These are phyloP conservation scores for Coregonus sp. DNA, from an alignment of 2,797 vertebrate species.

Conservation along the genomic window DNA sequence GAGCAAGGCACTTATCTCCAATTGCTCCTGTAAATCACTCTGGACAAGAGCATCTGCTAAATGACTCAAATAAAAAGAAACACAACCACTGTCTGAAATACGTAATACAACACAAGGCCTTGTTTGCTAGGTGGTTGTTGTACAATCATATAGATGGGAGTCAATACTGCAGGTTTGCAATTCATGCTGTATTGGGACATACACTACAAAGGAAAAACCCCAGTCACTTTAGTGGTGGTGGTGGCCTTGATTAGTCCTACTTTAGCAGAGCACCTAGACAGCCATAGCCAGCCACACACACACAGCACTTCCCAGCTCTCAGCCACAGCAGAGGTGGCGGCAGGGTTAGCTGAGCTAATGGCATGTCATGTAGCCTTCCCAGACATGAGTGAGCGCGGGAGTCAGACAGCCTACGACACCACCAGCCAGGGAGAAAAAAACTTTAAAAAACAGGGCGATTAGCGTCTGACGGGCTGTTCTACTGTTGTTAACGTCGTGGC, in stretches of 20 bases:
- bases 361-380: constrained; percentile 55
- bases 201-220: not conserved
- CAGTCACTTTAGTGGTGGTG: not conserved
- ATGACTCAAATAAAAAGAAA: not conserved
- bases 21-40: no score
- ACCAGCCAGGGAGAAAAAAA: constrained; percentile 7
- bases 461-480: constrained; percentile 3
- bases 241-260: constrained; percentile 6
- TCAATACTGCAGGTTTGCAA: not conserved
- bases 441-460: constrained; percentile 28
- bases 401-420: constrained; percentile 31
- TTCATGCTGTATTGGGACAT: not conserved
- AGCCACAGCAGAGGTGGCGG: constrained; percentile 32
- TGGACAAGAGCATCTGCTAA: no score
- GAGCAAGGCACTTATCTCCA: no score
- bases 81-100: not conserved
- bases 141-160: not conserved
- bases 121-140: not conserved
- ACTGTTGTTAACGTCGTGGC: not conserved
- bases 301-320: constrained; percentile 4
- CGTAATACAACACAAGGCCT: not conserved
- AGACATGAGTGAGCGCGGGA: constrained; percentile 21
- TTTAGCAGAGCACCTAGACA: constrained; percentile 10
- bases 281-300: constrained; percentile 14
- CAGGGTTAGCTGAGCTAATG: constrained; percentile 55